Evolutionary conservation across 2,113 vertebrate genomes (phyloP), one percentile per base, ranked within the genome.

Genomic region (Nipponia nippon): DNA sequence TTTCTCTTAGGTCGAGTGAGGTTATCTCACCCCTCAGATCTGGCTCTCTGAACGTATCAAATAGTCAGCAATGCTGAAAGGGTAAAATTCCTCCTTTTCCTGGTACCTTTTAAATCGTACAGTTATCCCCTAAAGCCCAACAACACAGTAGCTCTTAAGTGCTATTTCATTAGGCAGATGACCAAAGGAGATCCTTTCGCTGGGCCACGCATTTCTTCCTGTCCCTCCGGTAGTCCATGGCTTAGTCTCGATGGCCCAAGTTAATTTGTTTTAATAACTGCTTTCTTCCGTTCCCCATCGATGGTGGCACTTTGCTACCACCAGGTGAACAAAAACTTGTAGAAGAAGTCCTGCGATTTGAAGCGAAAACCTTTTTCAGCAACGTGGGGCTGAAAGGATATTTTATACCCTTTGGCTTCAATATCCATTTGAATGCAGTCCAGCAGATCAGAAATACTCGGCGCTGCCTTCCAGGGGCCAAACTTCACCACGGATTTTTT

Each of bases 401-500:
- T 98, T 32, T 90, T 96, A 90, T 99, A 99, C 38, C 99, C 99
- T 94, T 97, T 98, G n/a, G 89, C 97, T 84, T 98, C 97, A 3
- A 99, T 96, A 93, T 99, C 99, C 98, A 98, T 98, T 81, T 97
- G 97, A 46, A 99, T 98, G 65, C 99, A 99, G 95, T 99, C 98
- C 95, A 99, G 96, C 61, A 99, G 97, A 73, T 99, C 99, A 4
- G 69, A 19, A 21, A 97, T 97, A 14, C 87, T 82, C 0, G 98
- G 98, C 0, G 94, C 73, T 4, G 98, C 98, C 38, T 99, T 99
- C 99, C 99, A 99, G 4, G 99, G 99, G 4, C 99, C 99, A 8
- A 99, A 99, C 11, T 98, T 99, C 95, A 99, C 99, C 77, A 99
- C 98, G 0, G 99, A 99, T 56, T 98, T 98, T 94, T 99, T 99